Conservation (phyloP, 2,113 vertebrate species). For the Mola mola region DNA sequence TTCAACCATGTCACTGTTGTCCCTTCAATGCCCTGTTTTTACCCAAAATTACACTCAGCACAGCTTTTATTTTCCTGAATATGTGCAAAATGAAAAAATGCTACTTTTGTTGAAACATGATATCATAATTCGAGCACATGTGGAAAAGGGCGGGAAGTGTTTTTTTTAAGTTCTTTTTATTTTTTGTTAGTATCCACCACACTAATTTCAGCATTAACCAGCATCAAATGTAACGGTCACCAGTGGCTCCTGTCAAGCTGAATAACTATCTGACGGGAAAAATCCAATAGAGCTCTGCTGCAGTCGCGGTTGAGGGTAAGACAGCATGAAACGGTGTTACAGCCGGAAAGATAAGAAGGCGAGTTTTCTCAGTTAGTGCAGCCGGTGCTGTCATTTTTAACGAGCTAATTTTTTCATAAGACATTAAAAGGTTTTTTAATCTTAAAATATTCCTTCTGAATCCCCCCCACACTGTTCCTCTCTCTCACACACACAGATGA, state of each 20-base stretch:
- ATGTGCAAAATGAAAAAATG: slow-evolving; percentile 43
- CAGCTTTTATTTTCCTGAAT: slow-evolving; percentile 47
- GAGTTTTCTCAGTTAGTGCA: slow-evolving; percentile 21
- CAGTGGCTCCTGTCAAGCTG: slow-evolving; percentile 37
- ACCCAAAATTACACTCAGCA: slow-evolving; percentile 42
- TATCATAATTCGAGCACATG: slow-evolving; percentile 3
- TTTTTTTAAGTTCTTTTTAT: no score
- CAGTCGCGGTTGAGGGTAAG: slow-evolving; percentile 34
- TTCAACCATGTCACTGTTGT: slow-evolving; percentile 48
- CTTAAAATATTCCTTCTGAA: slow-evolving; percentile 33
- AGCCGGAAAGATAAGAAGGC: slow-evolving; percentile 11
- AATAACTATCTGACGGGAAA: slow-evolving; percentile 39
- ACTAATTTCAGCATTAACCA: slow-evolving; percentile 25
- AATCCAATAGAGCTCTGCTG: slow-evolving; percentile 49
- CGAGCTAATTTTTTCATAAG: slow-evolving; percentile 20
- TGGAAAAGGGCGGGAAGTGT: background rate
- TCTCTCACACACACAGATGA: slow-evolving; percentile 31
- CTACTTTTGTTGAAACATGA: slow-evolving; percentile 18
- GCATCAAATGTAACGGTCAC: slow-evolving; percentile 37
- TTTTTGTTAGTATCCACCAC: slow-evolving; percentile 8
- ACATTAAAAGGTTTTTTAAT: background rate
- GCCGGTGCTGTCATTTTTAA: slow-evolving; percentile 17
- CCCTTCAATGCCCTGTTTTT: slow-evolving; percentile 20
- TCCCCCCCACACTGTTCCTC: background rate
- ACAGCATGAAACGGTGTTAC: slow-evolving; percentile 31